Base-by-base conservation (phyloP, 2,888 invertebrate species). In the Dolichomitus sp. region DNA sequence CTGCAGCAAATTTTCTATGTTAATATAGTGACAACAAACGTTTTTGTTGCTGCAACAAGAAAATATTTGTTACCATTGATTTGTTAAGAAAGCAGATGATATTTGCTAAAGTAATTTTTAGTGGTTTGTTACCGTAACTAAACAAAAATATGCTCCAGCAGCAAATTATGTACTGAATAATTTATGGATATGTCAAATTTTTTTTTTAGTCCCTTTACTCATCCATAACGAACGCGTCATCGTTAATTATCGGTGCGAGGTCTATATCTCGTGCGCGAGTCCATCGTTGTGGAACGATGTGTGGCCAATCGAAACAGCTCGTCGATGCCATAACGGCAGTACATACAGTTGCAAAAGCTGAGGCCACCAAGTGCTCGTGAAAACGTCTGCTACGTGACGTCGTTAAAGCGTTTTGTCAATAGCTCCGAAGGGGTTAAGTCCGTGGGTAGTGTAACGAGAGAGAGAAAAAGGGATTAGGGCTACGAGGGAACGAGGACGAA, bases 321-420 rank as follows among this genome's bases (percentile, higher is more conserved):
- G 52, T 23, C 69, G 69, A 69, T 42, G 69, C 7, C 54, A 54
- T 54, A 52, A 37, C 14, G 23, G 9, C 23, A 30, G 19, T 17
- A 37, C 17, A 37, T n/a, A 37, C 19, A 11, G 23, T 63, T 12
- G 27, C 57, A 42, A 54, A 54, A 54, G 69, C 52, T 40, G 54
- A 54, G 14, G 54, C 40, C 40, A 54, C 52, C 40, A 50, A 50
- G 33, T 30, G 68, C 52, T 52, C 23, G 52, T 69, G 40, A n/a
- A 57, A 42, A 27, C 27, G 57, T 45, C 42, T 27, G 40, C 42
- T 37, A 52, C 57, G 6, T 40, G 59, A 52, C 42, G 30, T 61
- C 72, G 66, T 66, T 45, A 72, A 72, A 76, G 45, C 72, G 59
- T 76, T 76, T 66, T 52, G 76, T 72, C 81, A 76, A 76, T 76